These are phyloP conservation scores for Latrodectus hesperus DNA, from an alignment of 2,888 invertebrate genomes.

Conservation along the genomic window DNA sequence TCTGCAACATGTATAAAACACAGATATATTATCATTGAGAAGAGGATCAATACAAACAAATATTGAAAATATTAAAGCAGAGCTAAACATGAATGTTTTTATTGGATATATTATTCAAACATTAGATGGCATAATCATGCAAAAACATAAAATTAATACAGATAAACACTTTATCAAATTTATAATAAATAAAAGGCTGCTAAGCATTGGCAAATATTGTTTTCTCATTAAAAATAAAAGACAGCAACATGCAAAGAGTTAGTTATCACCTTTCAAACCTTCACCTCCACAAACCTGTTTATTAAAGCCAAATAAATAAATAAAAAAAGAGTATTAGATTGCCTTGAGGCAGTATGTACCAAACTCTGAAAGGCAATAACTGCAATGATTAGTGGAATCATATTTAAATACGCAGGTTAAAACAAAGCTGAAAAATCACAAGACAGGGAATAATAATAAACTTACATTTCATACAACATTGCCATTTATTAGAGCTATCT, in stretches of 20 bases:
- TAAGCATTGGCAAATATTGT: conserved; percentile 44
- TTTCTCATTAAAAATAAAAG: conserved; percentile 1
- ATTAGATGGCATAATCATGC: not conserved
- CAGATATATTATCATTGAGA: not conserved
- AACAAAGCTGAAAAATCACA: conserved; percentile 32
- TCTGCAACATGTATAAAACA: not conserved
- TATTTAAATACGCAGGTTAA: conserved; percentile 20
- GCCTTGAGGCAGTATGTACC: conserved; percentile 30
- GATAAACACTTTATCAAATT: not conserved
- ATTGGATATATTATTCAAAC: conserved; percentile 10
- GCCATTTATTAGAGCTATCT: conserved; percentile 8
- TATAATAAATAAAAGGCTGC: conserved; percentile 22
- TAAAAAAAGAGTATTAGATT: conserved; percentile 48
- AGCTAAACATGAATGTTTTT: not conserved
- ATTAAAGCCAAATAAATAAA: conserved; percentile 47
- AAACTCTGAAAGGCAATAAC: conserved; percentile 67
- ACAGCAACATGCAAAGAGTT: conserved; percentile 47
- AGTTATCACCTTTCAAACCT: conserved; percentile 67
- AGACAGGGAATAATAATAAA: conserved; percentile 9
- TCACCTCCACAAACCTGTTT: conserved; percentile 61
- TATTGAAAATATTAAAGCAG: not conserved
- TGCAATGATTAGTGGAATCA: conserved; percentile 48
- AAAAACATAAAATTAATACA: conserved; percentile 13
- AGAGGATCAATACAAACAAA: not conserved
- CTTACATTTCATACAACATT: conserved; percentile 18